Conservation (phyloP, 92 coral and sea anemone genomes). For the Palythoa caribaeorum region DNA sequence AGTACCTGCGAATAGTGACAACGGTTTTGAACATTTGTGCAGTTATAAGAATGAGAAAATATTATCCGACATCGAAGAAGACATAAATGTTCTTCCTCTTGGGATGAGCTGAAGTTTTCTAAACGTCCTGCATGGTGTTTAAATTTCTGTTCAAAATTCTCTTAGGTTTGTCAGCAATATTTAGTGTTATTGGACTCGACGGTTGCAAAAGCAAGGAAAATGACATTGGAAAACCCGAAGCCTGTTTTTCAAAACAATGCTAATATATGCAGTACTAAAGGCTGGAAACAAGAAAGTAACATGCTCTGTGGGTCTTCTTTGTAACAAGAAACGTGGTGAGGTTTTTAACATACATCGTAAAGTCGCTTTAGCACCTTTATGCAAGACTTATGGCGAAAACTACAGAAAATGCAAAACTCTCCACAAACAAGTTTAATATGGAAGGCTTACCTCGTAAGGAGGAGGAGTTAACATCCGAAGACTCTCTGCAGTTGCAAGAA, state of each 20-base stretch:
- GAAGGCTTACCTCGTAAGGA: background rate
- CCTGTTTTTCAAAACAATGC: background rate
- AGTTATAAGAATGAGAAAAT: slow-evolving; percentile 37
- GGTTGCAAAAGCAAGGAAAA: background rate
- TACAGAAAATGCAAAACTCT: background rate
- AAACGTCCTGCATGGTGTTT: background rate
- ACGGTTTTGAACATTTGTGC: slow-evolving; percentile 23
- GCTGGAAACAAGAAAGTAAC: background rate
- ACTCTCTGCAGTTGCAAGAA: background rate
- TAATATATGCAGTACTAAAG: background rate
- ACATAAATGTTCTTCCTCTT: background rate
- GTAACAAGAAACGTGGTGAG: too few species aligned
- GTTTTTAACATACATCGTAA: background rate
- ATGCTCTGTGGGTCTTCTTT: background rate
- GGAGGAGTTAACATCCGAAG: background rate
- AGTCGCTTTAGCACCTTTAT: background rate
- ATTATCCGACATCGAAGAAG: background rate
- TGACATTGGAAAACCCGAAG: background rate
- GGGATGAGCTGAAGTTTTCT: background rate
- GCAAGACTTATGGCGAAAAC: slow-evolving; percentile 5
- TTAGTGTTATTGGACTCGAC: background rate
- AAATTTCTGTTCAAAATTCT: background rate
- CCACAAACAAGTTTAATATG: background rate
- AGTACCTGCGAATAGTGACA: slow-evolving; percentile 26
- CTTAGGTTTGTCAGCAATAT: background rate